Conservation (phyloP, 2,113 vertebrate genomes). For the Gulo gulo region DNA sequence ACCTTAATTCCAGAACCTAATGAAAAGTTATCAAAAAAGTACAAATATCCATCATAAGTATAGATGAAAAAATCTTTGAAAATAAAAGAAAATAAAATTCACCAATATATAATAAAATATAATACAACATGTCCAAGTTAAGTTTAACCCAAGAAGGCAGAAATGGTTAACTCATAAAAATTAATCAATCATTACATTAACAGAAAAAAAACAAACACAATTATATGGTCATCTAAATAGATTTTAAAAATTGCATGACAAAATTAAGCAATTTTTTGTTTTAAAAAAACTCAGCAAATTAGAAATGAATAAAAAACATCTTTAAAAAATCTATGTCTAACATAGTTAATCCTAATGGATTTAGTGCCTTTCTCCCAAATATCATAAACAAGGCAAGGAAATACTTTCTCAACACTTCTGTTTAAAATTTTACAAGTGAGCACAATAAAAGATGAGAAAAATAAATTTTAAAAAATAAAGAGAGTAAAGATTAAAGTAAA, state of each 20-base stretch:
- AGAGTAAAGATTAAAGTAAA: background rate
- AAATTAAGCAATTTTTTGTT: background rate
- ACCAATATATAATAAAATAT: background rate
- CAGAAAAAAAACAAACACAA: background rate
- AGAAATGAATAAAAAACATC: background rate
- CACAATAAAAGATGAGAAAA: background rate
- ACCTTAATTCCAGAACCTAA: background rate
- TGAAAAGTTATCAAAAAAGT: background rate
- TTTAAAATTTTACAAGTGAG: background rate
- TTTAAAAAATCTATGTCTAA: background rate
- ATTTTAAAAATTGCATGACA: background rate
- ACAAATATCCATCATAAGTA: background rate
- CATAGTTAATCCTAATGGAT: background rate
- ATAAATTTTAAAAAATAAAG: background rate
- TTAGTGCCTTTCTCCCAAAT: background rate
- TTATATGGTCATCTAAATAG: background rate
- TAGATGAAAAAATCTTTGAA: background rate
- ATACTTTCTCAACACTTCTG: background rate
- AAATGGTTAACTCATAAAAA: background rate
- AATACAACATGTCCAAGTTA: background rate
- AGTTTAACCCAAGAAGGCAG: background rate
- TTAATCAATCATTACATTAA: background rate
- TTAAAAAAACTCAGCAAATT: background rate
- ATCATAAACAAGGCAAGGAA: background rate
- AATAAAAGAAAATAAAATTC: slow-evolving; percentile 29